A percentile compares a stretch with the other conserved stretches of the same genome.
Conservation (phyloP, 2,888 invertebrate species). For the Magallana nippona region DNA sequence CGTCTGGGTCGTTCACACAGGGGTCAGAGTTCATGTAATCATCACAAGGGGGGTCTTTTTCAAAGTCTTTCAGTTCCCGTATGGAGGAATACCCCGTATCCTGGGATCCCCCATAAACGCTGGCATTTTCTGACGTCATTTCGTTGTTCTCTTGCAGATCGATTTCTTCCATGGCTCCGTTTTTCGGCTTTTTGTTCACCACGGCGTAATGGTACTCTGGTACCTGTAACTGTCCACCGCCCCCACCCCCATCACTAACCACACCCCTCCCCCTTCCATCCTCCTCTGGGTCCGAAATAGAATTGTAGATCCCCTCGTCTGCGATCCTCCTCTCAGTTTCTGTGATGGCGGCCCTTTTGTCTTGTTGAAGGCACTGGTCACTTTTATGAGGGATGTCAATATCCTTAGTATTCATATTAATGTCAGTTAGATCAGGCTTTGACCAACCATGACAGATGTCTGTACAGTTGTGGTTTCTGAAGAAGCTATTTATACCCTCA, state of each 20-base stretch:
- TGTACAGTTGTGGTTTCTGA: conserved; percentile 30
- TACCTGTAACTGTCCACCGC: neutral
- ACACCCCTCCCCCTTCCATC: neutral
- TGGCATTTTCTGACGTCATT: conserved; percentile 21
- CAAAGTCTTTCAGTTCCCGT: conserved; percentile 28
- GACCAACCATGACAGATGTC: conserved; percentile 39
- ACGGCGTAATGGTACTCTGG: neutral
- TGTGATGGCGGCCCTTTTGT: neutral
- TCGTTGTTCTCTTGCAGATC: neutral
- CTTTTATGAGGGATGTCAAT: neutral
- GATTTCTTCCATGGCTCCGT: neutral
- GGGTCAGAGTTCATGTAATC: neutral
- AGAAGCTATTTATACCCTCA: conserved; percentile 34
- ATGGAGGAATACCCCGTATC: conserved; percentile 25
- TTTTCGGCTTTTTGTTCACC: neutral
- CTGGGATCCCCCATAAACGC: conserved; percentile 14
- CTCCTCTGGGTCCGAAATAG: conserved; percentile 2
- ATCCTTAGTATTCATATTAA: conserved; percentile 17
- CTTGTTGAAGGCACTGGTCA: neutral
- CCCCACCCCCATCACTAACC: neutral
- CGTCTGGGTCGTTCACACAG: conserved; percentile 13
- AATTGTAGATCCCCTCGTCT: conserved; percentile 7
- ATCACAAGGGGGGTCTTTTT: conserved; percentile 3
- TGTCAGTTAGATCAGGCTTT: conserved; percentile 8
- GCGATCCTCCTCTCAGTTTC: neutral